phyloP scores from a whole-genome alignment of 37 sponge, comb jelly and placozoan genomes.

The Ianthella basta region DNA sequence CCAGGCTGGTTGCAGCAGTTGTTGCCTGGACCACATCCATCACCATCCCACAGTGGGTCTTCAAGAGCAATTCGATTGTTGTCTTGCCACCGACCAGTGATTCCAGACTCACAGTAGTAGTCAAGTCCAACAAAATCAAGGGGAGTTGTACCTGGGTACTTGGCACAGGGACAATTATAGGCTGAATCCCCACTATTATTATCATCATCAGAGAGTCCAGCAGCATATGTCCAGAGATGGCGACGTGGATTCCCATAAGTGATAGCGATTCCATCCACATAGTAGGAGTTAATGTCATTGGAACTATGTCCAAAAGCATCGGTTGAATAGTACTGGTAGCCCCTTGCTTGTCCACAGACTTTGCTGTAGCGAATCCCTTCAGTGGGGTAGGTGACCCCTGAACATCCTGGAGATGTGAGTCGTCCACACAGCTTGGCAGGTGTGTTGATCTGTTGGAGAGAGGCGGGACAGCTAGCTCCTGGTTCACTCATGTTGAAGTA shows the following conservation, averaged over 20 bases:
- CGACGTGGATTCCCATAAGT: conserved; percentile 6
- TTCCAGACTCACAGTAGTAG: conserved; percentile 35
- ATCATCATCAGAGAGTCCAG: conserved; percentile 25
- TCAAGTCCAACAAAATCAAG: conserved; percentile 9
- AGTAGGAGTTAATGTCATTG: conserved; percentile 12
- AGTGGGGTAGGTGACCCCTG: background rate
- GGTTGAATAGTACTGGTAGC: background rate
- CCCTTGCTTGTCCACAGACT: conserved; percentile 26
- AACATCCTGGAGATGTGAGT: background rate
- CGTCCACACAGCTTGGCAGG: conserved; percentile 13
- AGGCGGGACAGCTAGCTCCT: conserved; percentile 1
- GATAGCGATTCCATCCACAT: conserved; percentile 11
- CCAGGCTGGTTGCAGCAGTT: conserved; percentile 26
- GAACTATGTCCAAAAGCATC: conserved; percentile 9
- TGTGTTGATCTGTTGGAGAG: background rate
- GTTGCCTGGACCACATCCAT: conserved; percentile 13
- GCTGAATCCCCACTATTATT: background rate
- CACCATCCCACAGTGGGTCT: conserved; percentile 34
- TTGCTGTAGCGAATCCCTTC: background rate
- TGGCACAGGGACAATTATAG: conserved; percentile 21
- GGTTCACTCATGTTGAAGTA: conserved; percentile 23
- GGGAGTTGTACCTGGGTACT: background rate
- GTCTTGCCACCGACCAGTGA: background rate
- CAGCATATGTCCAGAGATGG: conserved; percentile 28
- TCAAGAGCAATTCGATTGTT: background rate